Percentiles rank a stretch among this genome's conserved stretches.
phyloP scores from a whole-genome alignment of 2,797 vertebrate genomes.

The Falco concolor region DNA sequence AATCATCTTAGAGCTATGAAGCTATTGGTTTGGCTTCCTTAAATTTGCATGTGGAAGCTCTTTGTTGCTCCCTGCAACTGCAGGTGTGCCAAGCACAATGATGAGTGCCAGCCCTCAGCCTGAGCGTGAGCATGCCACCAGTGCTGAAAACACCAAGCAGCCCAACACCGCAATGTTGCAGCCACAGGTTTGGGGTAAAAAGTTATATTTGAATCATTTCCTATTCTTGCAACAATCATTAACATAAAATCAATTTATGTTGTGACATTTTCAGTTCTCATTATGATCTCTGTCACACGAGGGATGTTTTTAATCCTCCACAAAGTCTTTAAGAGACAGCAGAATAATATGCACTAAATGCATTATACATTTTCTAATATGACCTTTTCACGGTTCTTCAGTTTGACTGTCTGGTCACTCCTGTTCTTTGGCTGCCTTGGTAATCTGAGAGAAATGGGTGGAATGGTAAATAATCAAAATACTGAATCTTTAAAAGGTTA shows the following conservation, averaged over 20 bases:
- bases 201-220: constrained; percentile 2
- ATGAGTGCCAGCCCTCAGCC: not conserved
- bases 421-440: not conserved
- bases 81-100: not conserved
- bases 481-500: constrained; percentile 48
- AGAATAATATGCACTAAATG: constrained; percentile 44
- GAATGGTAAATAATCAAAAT: constrained; percentile 34
- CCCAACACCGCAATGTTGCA: not conserved
- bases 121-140: accelerated
- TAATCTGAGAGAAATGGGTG: constrained; percentile 26
- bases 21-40: not conserved
- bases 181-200: not conserved
- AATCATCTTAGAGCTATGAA: not conserved
- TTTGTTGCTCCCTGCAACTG: not conserved
- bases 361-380: constrained; percentile 43
- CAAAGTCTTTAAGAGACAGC: constrained; percentile 51
- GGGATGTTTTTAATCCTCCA: constrained; percentile 49
- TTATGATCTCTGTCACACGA: constrained; percentile 51
- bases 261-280: constrained; percentile 65
- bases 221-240: constrained; percentile 36
- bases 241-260: constrained; percentile 65
- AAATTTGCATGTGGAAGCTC: not conserved
- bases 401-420: constrained; percentile 43
- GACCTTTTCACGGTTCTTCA: constrained; percentile 51
- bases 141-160: not conserved